Evolutionary conservation across 2,113 vertebrate species (phyloP).

Genomic region (Acanthochromis polyacanthus): DNA sequence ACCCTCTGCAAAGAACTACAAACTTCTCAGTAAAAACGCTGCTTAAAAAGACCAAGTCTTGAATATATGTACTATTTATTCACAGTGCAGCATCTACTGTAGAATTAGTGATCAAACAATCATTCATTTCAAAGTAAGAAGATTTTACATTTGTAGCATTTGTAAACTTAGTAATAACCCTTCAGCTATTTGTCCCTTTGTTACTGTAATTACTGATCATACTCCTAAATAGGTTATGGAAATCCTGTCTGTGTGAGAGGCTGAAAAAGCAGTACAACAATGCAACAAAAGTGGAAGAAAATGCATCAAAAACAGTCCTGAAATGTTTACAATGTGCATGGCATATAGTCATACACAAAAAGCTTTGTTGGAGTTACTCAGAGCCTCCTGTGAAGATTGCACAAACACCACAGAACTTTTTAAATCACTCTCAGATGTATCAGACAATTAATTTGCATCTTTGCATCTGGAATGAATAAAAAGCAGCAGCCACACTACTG

Average conservation of each 20-base stretch:
- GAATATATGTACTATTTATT: too few relatives aligned
- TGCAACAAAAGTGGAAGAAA: too few relatives aligned
- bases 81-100: neutral
- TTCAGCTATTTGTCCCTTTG: neutral
- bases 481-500: neutral
- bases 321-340: neutral
- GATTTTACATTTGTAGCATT: too few relatives aligned
- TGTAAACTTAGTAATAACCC: too few relatives aligned
- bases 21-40: too few relatives aligned
- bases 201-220: neutral
- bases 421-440: slow-evolving; percentile 24
- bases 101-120: too few relatives aligned
- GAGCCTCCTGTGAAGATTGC: neutral
- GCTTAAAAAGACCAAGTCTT: neutral
- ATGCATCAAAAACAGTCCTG: neutral
- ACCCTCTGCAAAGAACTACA: neutral
- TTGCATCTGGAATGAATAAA: slow-evolving; percentile 48
- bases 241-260: too few relatives aligned
- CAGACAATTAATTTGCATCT: neutral
- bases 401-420: neutral
- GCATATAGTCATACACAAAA: neutral
- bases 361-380: neutral
- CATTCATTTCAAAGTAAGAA: too few relatives aligned
- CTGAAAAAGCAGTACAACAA: too few relatives aligned
- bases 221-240: too few relatives aligned